Base-by-base conservation (phyloP, 2,113 vertebrate species). In the Amazona vittata region DNA sequence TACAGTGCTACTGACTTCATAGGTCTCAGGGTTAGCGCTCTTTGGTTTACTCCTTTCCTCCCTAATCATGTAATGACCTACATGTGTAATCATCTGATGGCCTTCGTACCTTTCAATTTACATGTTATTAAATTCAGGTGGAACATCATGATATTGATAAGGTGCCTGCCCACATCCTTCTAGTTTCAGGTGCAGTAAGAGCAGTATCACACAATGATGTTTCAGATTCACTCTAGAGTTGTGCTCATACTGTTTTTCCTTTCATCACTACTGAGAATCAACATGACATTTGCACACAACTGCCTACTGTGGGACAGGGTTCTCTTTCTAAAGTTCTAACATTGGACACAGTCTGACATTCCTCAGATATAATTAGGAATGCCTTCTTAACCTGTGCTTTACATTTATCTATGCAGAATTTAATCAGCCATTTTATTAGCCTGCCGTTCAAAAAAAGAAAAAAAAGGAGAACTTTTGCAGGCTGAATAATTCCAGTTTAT, bases 21-120 rank as follows among this genome's bases (percentile, higher is more conserved):
- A 28, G 28, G 28, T 60, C 15, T 75, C 0, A 0, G 4, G 3
- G 4, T 9, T 85, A 15, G 2, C 17, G 5, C 6, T 59, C 16
- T 91, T 86, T 70, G n/a, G 8, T 33, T 89, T 91, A 15, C 15
- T 87, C 3, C 5, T 3, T 84, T 75, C 60, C 6, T 0, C 18
- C 24, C 12, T 43, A 20, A 8, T 47, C 52, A n/a, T 63, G 62
- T 82, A 47, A 43, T 5, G 1, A 15, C 75, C 26, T 15, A 35
- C 4, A 10, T 9, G 1, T 37, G 11, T 13, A 10, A 53, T 70
- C 12, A 2, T 52, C 25, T n/a, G 3, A 6, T 74, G 41, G 19
- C 13, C 28, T 84, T 67, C 39, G 11, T 82, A 50, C 49, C 62
- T 79, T 73, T 55, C 11, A n/a, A 20, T 24, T 67, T 15, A 13